Conservation (phyloP, 2,888 invertebrate genomes). For the Sinopyrophorus schimmeli region DNA sequence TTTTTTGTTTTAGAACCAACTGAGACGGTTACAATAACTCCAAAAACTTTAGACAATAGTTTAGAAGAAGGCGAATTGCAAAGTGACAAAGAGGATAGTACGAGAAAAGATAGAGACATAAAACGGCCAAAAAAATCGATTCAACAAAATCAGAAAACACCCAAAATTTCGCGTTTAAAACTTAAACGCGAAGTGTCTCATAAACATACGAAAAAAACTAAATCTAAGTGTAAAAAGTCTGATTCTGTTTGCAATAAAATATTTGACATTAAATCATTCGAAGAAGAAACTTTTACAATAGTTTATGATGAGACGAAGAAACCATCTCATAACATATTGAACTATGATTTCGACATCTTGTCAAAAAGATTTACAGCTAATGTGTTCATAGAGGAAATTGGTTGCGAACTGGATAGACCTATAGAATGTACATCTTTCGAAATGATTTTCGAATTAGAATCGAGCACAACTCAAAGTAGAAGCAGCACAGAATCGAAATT, state of each 20-base stretch:
- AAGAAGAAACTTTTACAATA: slow-evolving; percentile 26
- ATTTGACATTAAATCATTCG: slow-evolving; percentile 26
- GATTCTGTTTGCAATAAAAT: background rate
- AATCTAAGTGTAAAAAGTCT: background rate
- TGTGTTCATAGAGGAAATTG: slow-evolving; percentile 41
- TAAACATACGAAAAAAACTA: background rate
- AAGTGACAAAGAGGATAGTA: slow-evolving; percentile 13
- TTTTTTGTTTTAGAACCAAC: too few species aligned
- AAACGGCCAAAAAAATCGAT: background rate
- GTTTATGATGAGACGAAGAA: slow-evolving; percentile 27
- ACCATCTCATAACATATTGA: slow-evolving; percentile 26
- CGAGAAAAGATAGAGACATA: background rate
- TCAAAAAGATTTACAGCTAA: slow-evolving; percentile 38
- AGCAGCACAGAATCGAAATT: background rate
- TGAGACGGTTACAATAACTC: too few species aligned
- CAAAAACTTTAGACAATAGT: too few species aligned
- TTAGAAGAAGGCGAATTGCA: slow-evolving; percentile 26
- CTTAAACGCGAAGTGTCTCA: background rate
- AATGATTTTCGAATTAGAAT: slow-evolving; percentile 38
- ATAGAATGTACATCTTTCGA: slow-evolving; percentile 39
- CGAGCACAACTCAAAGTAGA: background rate
- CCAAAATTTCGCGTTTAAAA: too few species aligned
- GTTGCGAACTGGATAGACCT: slow-evolving; percentile 37
- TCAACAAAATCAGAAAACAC: background rate
- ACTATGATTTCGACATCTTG: slow-evolving; percentile 37